Conservation (phyloP, 2,113 vertebrate species). For the Rhipidura dahli region DNA sequence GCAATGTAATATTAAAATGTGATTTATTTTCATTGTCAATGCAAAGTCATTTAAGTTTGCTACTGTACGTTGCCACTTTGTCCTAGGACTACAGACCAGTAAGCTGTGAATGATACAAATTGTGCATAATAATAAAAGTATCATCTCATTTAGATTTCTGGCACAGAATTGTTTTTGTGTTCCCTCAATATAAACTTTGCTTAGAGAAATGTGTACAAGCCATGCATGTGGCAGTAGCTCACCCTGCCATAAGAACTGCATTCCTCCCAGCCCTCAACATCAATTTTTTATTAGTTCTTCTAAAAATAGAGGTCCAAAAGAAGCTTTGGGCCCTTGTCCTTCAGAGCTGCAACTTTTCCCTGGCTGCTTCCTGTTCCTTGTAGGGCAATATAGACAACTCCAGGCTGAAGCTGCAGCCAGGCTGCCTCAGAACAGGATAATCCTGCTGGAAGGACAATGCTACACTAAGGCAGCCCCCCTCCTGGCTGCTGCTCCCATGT, state of each 20-base stretch:
- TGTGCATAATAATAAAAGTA: constrained; percentile 28
- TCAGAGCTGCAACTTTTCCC: not conserved
- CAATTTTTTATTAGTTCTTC: not conserved
- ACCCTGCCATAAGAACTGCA: not conserved
- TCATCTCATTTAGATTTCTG: not conserved
- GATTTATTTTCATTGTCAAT: constrained; percentile 26
- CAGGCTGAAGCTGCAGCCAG: not conserved
- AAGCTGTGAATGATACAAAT: constrained; percentile 35
- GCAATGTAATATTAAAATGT: not conserved
- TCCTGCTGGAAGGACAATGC: not conserved
- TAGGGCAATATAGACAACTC: not conserved
- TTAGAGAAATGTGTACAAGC: not conserved
- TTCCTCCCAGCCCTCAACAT: not conserved
- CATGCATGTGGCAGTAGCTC: not conserved
- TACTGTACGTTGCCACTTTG: not conserved
- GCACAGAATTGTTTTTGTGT: not conserved
- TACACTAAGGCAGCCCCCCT: not conserved
- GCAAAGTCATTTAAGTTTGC: not conserved
- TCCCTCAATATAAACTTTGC: not conserved
- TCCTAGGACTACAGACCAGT: not conserved
- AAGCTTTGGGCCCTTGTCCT: not conserved
- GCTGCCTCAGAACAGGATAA: not conserved
- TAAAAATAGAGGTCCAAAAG: not conserved
- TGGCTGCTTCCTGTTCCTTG: not conserved
- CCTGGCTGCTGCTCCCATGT: not conserved